These are phyloP conservation scores for Pandemis cinnamomeana DNA, from an alignment of 2,888 invertebrate genomes.

Conservation along the genomic window DNA sequence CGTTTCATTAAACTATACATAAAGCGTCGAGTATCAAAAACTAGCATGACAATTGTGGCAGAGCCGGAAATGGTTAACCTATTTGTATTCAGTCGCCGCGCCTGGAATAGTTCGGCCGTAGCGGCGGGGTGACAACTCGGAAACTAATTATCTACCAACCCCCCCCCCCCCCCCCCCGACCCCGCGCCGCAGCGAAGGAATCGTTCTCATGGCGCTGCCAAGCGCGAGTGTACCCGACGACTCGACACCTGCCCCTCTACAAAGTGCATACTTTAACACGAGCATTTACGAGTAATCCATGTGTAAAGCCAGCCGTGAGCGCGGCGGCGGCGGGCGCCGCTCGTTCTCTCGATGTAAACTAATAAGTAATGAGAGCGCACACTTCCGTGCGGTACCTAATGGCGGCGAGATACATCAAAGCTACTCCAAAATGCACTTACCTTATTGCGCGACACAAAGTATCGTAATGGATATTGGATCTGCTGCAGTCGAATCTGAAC, in stretches of 20 bases:
- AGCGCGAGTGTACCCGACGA: neutral
- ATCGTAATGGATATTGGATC: constrained; percentile 36
- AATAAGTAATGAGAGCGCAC: constrained; percentile 33
- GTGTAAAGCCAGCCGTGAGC: constrained; percentile 6
- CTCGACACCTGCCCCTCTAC: neutral
- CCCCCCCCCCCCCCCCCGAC: neutral
- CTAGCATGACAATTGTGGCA: constrained; percentile 4
- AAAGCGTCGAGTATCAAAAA: constrained; percentile 5
- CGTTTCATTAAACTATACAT: neutral
- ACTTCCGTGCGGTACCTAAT: constrained; percentile 1
- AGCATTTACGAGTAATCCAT: constrained; percentile 4
- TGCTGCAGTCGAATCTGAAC: constrained; percentile 7
- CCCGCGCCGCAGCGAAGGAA: neutral
- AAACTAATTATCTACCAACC: constrained; percentile 27
- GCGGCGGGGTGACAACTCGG: constrained; percentile 26
- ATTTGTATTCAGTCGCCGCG: constrained; percentile 23
- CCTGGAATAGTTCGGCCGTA: constrained; percentile 16
- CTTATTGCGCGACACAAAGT: constrained; percentile 22
- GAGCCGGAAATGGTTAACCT: constrained; percentile 14
- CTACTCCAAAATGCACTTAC: constrained; percentile 33
- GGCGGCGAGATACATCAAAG: constrained; percentile 7
- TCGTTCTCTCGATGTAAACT: neutral
- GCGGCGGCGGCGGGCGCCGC: neutral
- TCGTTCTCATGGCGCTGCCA: neutral
- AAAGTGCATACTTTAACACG: constrained; percentile 17